Base-by-base conservation (phyloP, 2,888 invertebrate genomes). In the Eupithecia inturbata region DNA sequence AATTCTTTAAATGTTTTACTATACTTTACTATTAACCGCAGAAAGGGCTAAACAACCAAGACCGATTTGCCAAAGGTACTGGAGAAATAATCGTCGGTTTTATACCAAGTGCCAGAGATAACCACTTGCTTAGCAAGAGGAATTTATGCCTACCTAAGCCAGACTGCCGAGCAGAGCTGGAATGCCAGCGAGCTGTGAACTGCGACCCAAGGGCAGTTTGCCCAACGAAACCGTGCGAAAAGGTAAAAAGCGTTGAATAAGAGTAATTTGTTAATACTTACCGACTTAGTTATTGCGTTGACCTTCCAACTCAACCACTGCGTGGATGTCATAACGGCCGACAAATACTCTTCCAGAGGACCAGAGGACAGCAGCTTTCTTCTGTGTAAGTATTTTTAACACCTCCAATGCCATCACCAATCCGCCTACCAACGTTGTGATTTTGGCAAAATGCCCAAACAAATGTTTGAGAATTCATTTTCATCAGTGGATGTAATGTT, bases 1-100 rank as follows among this genome's bases (percentile, higher is more conserved):
- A 41, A 41, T 49, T 1, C 5, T 49, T 19, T 3, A n/a, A n/a
- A 49, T 49, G n/a, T 49, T 49, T 53, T 22, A 53, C 22, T 53
- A 12, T 57, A 26, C 12, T 33, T 33, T 64, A 33, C 31, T 63
- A 12, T 36, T 64, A 10, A 33, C n/a, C 3, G 3, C 63, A 64
- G 63, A n/a, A 64, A 33, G 36, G 57, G 57, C 26, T 26, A 1
- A 57, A 64, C 9, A 22, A 64, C n/a, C 22, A 66, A 22, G 22
- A 66, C 39, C 19, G 26, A 12, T n/a, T 12, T 33, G n/a, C 33
- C 7, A 66, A 36, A 5, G 22, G n/a, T 14, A 39, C 66, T 22
- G 66, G 39, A 36, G 66, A 66, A 22, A 16, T 41, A 14, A 36
- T 39, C 26, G 16, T 66, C n/a, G 66, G 66, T 41, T 66, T 66